Percentiles rank a stretch among this genome's conserved stretches.
Evolutionary conservation across 2,888 invertebrate genomes (phyloP).

Genomic region (Mimas tiliae): DNA sequence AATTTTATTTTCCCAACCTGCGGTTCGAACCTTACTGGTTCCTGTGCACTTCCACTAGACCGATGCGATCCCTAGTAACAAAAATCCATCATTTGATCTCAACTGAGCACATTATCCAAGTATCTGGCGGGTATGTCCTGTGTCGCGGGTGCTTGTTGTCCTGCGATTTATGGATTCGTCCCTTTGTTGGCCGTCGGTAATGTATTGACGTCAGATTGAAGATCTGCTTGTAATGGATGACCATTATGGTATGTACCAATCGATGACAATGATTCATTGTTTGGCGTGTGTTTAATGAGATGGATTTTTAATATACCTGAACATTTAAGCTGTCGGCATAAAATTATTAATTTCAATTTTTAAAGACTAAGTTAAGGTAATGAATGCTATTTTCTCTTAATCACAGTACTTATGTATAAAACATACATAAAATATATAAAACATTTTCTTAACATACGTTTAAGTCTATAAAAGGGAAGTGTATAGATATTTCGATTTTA

Average conservation of each 20-base stretch:
- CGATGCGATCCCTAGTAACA: neutral
- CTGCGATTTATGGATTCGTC: conserved; percentile 66
- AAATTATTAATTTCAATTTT: too few relatives aligned
- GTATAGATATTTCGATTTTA: too few relatives aligned
- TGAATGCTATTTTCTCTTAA: too few relatives aligned
- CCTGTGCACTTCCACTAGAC: too few relatives aligned
- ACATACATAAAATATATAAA: too few relatives aligned
- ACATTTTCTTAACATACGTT: too few relatives aligned
- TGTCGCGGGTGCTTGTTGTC: conserved; percentile 57
- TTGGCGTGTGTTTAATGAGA: neutral
- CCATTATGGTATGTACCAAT: conserved; percentile 34
- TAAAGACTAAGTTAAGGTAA: too few relatives aligned
- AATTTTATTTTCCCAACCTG: too few relatives aligned
- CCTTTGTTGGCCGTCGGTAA: conserved; percentile 57
- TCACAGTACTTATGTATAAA: too few relatives aligned
- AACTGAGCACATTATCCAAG: conserved; percentile 40
- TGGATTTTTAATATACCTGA: neutral
- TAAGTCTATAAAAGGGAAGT: too few relatives aligned
- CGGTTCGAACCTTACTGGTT: too few relatives aligned
- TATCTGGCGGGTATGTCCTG: conserved; percentile 48
- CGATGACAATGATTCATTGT: conserved; percentile 5
- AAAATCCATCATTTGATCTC: conserved; percentile 32
- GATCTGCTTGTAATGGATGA: conserved; percentile 57
- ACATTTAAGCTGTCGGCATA: too few relatives aligned
- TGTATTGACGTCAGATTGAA: conserved; percentile 64